These are phyloP conservation scores for Drosophila gunungcola DNA, from an alignment of 1,140 invertebrate species.

Conservation along the genomic window DNA sequence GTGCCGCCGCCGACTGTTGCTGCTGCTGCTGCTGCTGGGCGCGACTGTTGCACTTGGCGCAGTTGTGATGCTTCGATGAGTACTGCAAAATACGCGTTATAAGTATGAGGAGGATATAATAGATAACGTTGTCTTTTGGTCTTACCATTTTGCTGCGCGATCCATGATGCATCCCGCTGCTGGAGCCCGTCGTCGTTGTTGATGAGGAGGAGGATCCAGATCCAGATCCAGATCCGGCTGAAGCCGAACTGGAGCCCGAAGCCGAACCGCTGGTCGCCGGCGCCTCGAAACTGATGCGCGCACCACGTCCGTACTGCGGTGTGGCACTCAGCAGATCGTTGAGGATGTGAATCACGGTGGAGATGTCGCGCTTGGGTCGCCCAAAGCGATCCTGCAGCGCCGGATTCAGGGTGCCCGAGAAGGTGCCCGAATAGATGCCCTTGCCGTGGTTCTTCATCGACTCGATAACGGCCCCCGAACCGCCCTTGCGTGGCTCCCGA, in stretches of 20 bases:
- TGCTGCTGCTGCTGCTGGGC: conserved; percentile 58
- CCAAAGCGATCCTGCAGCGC: conserved; percentile 96
- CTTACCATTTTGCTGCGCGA: conserved; percentile 62
- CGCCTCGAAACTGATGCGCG: conserved; percentile 85
- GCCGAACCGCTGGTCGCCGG: conserved; percentile 49
- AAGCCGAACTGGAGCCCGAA: conserved; percentile 18
- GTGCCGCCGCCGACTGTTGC: conserved; percentile 22
- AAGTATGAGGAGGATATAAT: background rate
- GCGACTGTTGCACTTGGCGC: conserved; percentile 69
- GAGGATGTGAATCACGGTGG: conserved; percentile 97
- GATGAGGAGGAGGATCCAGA: conserved; percentile 5
- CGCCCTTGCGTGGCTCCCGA: conserved; percentile 82
- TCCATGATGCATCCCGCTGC: conserved; percentile 45
- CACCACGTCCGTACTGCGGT: conserved; percentile 86
- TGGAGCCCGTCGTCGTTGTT: conserved; percentile 12
- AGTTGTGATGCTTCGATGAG: conserved; percentile 68
- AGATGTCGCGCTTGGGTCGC: conserved; percentile 95
- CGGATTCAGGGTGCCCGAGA: conserved; percentile 95
- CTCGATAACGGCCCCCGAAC: conserved; percentile 95
- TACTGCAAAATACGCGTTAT: conserved; percentile 37
- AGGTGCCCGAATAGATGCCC: conserved; percentile 94
- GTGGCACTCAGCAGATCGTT: conserved; percentile 96
- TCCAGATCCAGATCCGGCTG: conserved; percentile 31
- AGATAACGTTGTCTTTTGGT: too few relatives aligned
- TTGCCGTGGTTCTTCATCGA: conserved; percentile 97